These are phyloP conservation scores for Norana najaformis DNA, from an alignment of 2,888 invertebrate species.

Conservation along the genomic window DNA sequence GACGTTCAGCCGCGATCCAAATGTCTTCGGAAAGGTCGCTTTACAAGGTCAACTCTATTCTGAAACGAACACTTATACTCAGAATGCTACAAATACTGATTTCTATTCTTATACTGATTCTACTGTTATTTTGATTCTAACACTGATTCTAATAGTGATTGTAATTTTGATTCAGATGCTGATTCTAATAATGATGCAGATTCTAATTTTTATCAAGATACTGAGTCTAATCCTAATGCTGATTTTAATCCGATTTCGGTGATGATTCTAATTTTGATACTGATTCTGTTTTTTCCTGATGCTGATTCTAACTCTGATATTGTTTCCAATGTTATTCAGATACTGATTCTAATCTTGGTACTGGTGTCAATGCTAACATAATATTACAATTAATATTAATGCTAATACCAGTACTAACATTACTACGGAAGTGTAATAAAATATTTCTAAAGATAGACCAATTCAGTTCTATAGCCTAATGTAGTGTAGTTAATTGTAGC, in stretches of 20 bases:
- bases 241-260: too few relatives aligned
- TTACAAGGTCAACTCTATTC: constrained; percentile 58
- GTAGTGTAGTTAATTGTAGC: too few relatives aligned
- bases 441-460: background rate
- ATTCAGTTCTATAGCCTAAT: background rate
- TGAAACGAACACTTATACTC: background rate
- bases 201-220: background rate
- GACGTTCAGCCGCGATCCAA: constrained; percentile 57
- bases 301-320: background rate
- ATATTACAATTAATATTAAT: too few relatives aligned
- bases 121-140: background rate
- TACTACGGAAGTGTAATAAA: background rate
- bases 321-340: background rate
- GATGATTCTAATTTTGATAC: too few relatives aligned
- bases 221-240: background rate
- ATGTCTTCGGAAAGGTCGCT: constrained; percentile 63
- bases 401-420: background rate
- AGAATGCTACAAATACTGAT: background rate
- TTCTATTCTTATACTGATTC: background rate
- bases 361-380: too few relatives aligned
- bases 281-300: background rate
- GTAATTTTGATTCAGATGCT: background rate
- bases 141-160: background rate
- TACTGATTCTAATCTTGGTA: background rate
- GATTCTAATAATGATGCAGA: background rate